phyloP scores from a whole-genome alignment of 1,140 invertebrate genomes.

The Tetranychus cinnabarinus region DNA sequence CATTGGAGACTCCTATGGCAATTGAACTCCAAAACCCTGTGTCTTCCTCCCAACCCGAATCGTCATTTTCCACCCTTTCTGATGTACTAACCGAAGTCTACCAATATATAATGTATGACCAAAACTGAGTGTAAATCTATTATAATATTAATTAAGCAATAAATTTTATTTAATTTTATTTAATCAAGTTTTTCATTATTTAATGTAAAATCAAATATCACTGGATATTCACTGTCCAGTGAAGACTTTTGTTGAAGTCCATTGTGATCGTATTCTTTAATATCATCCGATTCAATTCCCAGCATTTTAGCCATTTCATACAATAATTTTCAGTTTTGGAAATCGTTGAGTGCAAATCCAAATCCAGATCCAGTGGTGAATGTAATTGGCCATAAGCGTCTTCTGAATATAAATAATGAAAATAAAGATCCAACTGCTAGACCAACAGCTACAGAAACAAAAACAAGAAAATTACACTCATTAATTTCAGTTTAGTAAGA shows the following conservation, averaged over 20 bases:
- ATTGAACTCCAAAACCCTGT: too few relatives aligned
- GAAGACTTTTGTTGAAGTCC: background rate
- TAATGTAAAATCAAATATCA: constrained; percentile 1
- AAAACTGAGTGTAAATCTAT: too few relatives aligned
- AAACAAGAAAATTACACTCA: background rate
- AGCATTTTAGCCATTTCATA: constrained; percentile 11
- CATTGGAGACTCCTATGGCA: too few relatives aligned
- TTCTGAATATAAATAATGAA: constrained; percentile 12
- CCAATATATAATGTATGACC: constrained; percentile 3
- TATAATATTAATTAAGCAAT: too few relatives aligned
- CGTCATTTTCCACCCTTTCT: too few relatives aligned
- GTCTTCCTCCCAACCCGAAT: too few relatives aligned
- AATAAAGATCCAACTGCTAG: constrained; percentile 9
- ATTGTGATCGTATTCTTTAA: constrained; percentile 9
- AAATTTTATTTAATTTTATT: too few relatives aligned
- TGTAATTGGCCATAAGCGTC: constrained; percentile 10
- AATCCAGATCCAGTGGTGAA: constrained; percentile 13
- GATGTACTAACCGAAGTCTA: too few relatives aligned
- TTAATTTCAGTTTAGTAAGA: background rate
- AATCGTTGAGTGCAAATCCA: constrained; percentile 9
- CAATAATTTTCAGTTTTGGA: constrained; percentile 6
- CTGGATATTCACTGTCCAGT: background rate
- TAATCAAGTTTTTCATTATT: too few relatives aligned
- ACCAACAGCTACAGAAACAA: background rate
- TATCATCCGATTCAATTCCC: constrained; percentile 4